Base-by-base conservation (phyloP, 2,113 vertebrate genomes). In the Cyphomyrus discorhynchus region DNA sequence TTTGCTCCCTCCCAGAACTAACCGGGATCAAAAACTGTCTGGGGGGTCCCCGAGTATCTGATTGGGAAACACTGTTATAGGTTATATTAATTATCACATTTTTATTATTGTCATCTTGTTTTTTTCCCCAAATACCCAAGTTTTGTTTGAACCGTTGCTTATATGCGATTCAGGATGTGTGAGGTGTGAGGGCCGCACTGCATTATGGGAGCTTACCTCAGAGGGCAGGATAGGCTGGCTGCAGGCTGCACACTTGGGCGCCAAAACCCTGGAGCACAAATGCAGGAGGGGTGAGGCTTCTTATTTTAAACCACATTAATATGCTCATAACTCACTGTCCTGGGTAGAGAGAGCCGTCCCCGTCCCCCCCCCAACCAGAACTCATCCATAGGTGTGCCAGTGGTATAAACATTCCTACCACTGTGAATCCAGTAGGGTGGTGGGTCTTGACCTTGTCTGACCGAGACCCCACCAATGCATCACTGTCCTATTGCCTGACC, bases 171-270 rank as follows among this genome's bases (percentile, higher is more conserved):
- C 31, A 77, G 70, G 19, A 77, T 7, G 4, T 19, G 11, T 1
- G 1, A 3, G n/a, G 66, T 15, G 66, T 35, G 27, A 4, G 66
- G 35, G 4, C 27, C 3, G 0, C 74, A 42, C 13, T 35, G 74
- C 35, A 80, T 80, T 80, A 31, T 88, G 88, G 74, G 0, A 52
- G 52, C 96, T 97, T 95, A 99, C 98, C 97, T 99, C 97, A 0
- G 97, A 96, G 3, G 98, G 98, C 70, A 99, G 96, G 93, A 99
- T 99, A 89, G 98, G 97, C 91, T 98, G 97, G 62, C 96, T 96
- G 91, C 98, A 99, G 0, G 98, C 97, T 19, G 97, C 97, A 95
- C 98, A 99, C 94, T 99, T 99, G 2, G 98, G 98, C 39, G 98
- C 98, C 92, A 99, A 92, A 88, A 99, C 98, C 94, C 98, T 99